Percentiles rank a stretch among this genome's conserved stretches.
Conservation (phyloP, 2,113 vertebrate genomes). For the Tinamus guttatus region DNA sequence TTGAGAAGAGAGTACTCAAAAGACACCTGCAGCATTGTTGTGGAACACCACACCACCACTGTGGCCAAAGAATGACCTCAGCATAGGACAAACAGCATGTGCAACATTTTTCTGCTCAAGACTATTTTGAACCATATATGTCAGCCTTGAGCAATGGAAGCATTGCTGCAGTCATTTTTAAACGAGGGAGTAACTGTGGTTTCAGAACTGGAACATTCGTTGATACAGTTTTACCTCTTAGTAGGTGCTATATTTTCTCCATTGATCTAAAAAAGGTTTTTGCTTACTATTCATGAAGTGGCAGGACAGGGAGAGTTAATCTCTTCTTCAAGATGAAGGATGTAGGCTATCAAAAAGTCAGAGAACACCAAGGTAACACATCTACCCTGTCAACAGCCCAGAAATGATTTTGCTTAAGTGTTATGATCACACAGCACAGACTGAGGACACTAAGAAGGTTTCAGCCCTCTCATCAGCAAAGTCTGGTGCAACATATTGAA, state of each 20-base stretch:
- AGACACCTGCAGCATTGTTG: background rate
- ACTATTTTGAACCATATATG: background rate
- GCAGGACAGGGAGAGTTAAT: background rate
- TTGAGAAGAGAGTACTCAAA: background rate
- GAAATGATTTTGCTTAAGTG: background rate
- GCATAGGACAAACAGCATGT: rapidly evolving
- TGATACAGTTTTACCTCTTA: background rate
- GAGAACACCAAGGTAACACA: background rate
- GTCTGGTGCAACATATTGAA: background rate
- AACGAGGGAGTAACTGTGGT: background rate
- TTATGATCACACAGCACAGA: background rate
- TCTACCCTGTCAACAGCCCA: background rate
- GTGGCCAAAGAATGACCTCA: background rate
- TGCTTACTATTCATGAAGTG: background rate
- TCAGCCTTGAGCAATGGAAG: background rate
- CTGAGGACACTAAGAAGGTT: background rate
- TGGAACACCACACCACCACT: background rate
- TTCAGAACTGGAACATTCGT: background rate
- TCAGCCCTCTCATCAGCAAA: background rate
- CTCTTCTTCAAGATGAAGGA: background rate
- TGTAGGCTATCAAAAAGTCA: background rate
- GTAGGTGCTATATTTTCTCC: background rate
- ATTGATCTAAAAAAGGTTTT: background rate
- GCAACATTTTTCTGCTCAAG: background rate
- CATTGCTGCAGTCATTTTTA: background rate